phyloP scores from a whole-genome alignment of 1,140 invertebrate species.

The Sinella curviseta region DNA sequence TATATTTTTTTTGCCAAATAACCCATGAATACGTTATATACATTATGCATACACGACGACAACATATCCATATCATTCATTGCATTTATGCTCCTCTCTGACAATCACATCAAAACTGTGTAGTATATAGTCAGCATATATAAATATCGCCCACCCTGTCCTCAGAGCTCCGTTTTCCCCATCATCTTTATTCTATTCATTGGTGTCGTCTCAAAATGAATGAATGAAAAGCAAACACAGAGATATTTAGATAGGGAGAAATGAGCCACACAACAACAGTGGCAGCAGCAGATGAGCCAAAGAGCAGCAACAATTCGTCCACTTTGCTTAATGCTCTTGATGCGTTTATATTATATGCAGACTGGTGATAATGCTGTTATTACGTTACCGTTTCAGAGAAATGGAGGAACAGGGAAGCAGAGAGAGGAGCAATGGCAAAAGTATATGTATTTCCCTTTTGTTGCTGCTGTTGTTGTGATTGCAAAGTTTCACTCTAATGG shows the following conservation, averaged over 20 bases:
- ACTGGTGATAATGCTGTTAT: neutral
- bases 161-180: no score
- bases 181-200: neutral
- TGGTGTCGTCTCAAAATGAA: neutral
- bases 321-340: neutral
- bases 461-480: no score
- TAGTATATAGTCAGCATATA: no score
- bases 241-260: neutral
- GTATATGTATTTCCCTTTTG: neutral
- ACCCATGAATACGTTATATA: no score
- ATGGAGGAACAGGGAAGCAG: no score
- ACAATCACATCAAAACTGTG: constrained; percentile 11
- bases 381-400: neutral
- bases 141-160: no score
- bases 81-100: neutral
- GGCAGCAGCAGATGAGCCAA: neutral
- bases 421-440: neutral
- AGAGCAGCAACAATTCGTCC: no score
- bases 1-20: no score
- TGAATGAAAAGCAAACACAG: neutral
- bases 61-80: neutral
- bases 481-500: no score
- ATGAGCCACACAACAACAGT: no score
- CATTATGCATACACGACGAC: no score
- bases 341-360: neutral